Conservation (phyloP, 2,888 invertebrate species). For the Mactromeris polynyma region DNA sequence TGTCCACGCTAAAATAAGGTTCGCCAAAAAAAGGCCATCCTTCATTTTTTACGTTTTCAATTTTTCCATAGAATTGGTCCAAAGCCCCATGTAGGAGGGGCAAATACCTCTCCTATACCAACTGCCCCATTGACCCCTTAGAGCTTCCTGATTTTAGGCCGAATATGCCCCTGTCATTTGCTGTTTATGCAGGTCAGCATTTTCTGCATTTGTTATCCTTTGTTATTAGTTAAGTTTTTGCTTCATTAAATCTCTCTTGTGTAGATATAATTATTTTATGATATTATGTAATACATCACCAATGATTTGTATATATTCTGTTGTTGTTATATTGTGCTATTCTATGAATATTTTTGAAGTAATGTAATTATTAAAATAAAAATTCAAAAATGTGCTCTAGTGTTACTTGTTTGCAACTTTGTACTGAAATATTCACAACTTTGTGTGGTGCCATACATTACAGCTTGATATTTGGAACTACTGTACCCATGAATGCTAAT, state of each 20-base stretch:
- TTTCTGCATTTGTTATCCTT: too few species aligned
- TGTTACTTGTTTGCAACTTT: neutral
- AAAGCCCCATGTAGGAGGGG: too few species aligned
- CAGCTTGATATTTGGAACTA: neutral
- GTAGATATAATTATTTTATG: neutral
- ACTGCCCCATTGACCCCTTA: too few species aligned
- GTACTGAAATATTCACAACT: neutral
- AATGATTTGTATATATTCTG: constrained; percentile 9
- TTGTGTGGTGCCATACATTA: too few species aligned
- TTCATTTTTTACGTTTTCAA: too few species aligned
- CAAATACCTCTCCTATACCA: too few species aligned
- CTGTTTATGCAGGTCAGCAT: too few species aligned
- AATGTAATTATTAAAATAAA: neutral
- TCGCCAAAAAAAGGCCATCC: too few species aligned
- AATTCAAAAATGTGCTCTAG: neutral
- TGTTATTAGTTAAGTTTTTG: neutral
- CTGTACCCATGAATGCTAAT: neutral
- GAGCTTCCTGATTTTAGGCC: too few species aligned
- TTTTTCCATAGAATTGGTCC: too few species aligned
- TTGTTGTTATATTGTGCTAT: neutral
- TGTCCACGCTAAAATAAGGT: too few species aligned
- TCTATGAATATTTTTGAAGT: neutral
- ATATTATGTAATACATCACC: neutral
- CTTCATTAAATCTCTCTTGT: neutral
- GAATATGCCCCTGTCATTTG: too few species aligned